These are phyloP conservation scores for Sebastes diaconus DNA, from an alignment of 2,797 vertebrate genomes.

Conservation along the genomic window DNA sequence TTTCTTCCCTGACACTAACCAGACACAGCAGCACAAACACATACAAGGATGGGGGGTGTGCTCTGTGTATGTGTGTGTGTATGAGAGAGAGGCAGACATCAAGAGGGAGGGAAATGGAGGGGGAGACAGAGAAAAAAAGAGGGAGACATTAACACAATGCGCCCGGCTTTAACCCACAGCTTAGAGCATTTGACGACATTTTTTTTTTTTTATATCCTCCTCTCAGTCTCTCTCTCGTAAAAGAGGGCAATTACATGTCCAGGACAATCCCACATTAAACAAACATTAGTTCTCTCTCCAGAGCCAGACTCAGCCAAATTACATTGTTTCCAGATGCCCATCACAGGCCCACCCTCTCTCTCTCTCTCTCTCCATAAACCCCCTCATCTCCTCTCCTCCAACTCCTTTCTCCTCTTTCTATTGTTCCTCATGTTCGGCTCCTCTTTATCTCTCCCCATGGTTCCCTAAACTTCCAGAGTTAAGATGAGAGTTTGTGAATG, in stretches of 20 bases:
- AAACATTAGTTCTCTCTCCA: constrained; percentile 87
- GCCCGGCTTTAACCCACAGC: constrained; percentile 72
- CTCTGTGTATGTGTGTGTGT: not conserved
- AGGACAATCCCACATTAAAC: constrained; percentile 93
- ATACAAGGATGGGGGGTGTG: constrained; percentile 34
- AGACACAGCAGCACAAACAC: constrained; percentile 74
- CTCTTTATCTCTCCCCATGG: constrained; percentile 41
- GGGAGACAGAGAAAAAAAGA: constrained; percentile 40
- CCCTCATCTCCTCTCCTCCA: constrained; percentile 7
- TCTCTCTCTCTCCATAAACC: constrained; percentile 3
- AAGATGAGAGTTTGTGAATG: constrained; percentile 78
- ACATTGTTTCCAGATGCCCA: constrained; percentile 94
- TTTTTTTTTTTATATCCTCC: constrained; percentile 82
- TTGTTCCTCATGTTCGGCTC: constrained; percentile 47
- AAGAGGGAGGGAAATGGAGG: not conserved
- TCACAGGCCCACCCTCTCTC: constrained; percentile 55
- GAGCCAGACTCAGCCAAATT: constrained; percentile 87
- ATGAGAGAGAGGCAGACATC: constrained; percentile 11
- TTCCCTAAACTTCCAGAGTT: constrained; percentile 54
- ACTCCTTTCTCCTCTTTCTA: constrained; percentile 48
- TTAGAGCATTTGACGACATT: constrained; percentile 73
- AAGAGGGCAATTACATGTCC: constrained; percentile 89
- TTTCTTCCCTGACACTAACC: constrained; percentile 72
- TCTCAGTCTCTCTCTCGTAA: constrained; percentile 74
- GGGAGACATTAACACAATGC: constrained; percentile 50